Conservation (phyloP, 2,888 invertebrate genomes). For the Platycheirus albimanus region DNA sequence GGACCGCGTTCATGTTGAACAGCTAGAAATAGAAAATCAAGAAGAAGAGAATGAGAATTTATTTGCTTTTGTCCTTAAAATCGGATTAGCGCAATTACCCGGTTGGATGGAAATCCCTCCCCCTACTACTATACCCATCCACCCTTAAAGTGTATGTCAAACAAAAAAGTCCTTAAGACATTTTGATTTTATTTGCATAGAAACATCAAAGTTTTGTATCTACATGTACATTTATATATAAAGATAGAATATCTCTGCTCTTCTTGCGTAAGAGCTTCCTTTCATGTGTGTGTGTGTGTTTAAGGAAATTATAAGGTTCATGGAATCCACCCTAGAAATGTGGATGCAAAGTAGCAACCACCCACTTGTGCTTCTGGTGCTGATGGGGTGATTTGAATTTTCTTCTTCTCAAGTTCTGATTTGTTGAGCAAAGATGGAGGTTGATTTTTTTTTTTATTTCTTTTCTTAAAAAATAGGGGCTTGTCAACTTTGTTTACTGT, state of each 20-base stretch:
- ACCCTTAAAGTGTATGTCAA: slow-evolving; percentile 39
- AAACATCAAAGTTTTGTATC: slow-evolving; percentile 63
- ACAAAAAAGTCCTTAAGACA: slow-evolving; percentile 70
- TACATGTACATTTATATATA: background rate
- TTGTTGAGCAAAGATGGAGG: slow-evolving; percentile 39
- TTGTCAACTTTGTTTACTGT: slow-evolving; percentile 19
- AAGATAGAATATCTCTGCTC: background rate
- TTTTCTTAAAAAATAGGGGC: slow-evolving; percentile 36
- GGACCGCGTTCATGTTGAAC: slow-evolving; percentile 99
- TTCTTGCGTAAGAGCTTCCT: slow-evolving; percentile 3
- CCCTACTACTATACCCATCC: slow-evolving; percentile 7
- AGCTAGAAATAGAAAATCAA: slow-evolving; percentile 85
- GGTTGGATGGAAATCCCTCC: slow-evolving; percentile 77
- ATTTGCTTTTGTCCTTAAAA: slow-evolving; percentile 82
- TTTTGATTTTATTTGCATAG: slow-evolving; percentile 72
- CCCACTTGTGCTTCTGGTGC: background rate
- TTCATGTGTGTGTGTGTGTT: slow-evolving; percentile 15
- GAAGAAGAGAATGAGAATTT: slow-evolving; percentile 72
- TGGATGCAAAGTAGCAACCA: slow-evolving; percentile 14
- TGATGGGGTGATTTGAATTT: slow-evolving; percentile 50
- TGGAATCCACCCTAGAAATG: slow-evolving; percentile 10
- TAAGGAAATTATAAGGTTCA: slow-evolving; percentile 59
- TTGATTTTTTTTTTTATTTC: background rate
- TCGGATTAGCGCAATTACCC: slow-evolving; percentile 82
- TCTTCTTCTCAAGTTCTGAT: slow-evolving; percentile 57